These are phyloP conservation scores for Phenganax subtilis DNA, from an alignment of 92 coral and sea anemone species.

Conservation along the genomic window DNA sequence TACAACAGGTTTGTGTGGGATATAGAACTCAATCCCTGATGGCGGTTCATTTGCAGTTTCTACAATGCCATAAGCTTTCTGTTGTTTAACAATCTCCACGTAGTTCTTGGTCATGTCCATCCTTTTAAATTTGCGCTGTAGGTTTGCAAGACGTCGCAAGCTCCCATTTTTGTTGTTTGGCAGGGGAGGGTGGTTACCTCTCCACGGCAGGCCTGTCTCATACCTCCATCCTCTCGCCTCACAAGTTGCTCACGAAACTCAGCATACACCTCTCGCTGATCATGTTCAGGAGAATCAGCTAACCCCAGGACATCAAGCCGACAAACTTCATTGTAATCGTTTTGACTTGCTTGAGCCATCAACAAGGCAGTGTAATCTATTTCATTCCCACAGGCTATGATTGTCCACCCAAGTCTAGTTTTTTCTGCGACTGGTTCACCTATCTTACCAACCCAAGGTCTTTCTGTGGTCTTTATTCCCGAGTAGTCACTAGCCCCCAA, in stretches of 20 bases:
- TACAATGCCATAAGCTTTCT: not conserved
- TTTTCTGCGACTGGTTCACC: too few species aligned
- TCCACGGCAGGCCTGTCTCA: not conserved
- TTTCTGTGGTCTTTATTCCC: not conserved
- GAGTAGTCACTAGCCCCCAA: constrained; percentile 42
- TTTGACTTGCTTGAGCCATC: constrained; percentile 11
- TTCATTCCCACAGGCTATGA: too few species aligned
- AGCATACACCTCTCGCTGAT: not conserved
- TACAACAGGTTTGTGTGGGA: not conserved
- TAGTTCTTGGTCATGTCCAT: not conserved
- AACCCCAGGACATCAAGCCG: not conserved
- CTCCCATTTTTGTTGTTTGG: not conserved
- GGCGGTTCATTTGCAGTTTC: not conserved
- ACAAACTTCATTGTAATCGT: too few species aligned
- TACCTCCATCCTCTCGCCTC: not conserved
- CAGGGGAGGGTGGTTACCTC: not conserved
- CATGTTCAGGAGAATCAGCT: not conserved
- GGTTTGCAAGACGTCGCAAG: not conserved
- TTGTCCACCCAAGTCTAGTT: too few species aligned
- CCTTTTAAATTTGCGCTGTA: too few species aligned
- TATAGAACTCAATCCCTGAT: not conserved
- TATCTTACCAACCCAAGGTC: too few species aligned
- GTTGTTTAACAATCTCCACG: not conserved
- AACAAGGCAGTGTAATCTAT: too few species aligned
- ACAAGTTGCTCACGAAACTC: not conserved